Base-by-base conservation (phyloP, 2,888 invertebrate species). In the Mythimna albipuncta region DNA sequence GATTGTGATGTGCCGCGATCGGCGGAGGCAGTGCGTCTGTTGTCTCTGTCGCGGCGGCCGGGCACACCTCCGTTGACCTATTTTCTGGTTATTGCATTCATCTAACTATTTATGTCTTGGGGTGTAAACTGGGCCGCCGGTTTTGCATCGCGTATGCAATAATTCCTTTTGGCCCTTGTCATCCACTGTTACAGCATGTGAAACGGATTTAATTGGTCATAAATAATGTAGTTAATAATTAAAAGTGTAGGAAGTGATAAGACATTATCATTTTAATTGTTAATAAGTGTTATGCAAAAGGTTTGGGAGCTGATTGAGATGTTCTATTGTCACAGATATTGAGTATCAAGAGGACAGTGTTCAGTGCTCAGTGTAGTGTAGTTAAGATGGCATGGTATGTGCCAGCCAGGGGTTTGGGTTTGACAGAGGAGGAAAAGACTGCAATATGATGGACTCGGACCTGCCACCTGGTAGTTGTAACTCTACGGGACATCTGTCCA, bases 1-100 rank as follows among this genome's bases (percentile, higher is more conserved):
- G 88, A 92, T 90, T 89, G 89, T 88, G 87, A 89, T 91, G 90
- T 91, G 91, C 90, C 85, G 89, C 88, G 89, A 81, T 77, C 85
- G 87, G 86, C 83, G 90, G 89, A 91, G 93, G 87, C 91, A 92
- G 93, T 93, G 89, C 91, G 92, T 89, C 85, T 89, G 90, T 89
- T 89, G 92, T 94, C 93, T 93, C 93, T 91, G 88, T 93, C 93
- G 90, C 90, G 91, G 91, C 88, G 93, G 89, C 93, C 92, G 94
- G 95, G 94, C 96, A 94, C 95, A 95, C 96, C 96, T 95, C 95
- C 92, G 92, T 91, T 96, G 96, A 96, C 96, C 96, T 96, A 96
- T 96, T 94, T 96, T 95, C 96, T 94, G 94, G 93, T 91, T 96
- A 95, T 91, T 96, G 95, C 95, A 95, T 96, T 91, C 92, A 91